phyloP scores from a whole-genome alignment of 2,888 invertebrate genomes.

The Chloroclystis v-ata region DNA sequence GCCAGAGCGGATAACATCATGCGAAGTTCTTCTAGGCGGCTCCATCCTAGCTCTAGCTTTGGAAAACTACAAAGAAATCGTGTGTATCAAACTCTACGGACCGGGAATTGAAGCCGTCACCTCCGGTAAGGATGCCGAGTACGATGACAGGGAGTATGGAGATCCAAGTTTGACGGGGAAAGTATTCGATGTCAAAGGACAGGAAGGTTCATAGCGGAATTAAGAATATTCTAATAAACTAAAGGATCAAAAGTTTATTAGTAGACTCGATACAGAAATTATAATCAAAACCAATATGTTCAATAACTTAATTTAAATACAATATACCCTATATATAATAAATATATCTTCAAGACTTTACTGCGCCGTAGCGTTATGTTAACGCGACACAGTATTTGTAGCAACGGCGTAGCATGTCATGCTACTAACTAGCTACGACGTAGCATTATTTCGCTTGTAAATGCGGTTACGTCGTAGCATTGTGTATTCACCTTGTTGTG shows the following conservation, averaged over 20 bases:
- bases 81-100: slow-evolving; percentile 80
- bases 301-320: no score
- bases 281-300: no score
- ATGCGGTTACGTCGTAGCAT: not conserved
- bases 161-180: slow-evolving; percentile 49
- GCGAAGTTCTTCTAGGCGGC: slow-evolving; percentile 87
- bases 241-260: no score
- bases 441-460: not conserved
- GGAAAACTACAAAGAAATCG: slow-evolving; percentile 80
- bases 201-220: slow-evolving; percentile 54
- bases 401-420: no score
- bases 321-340: no score
- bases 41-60: slow-evolving; percentile 83
- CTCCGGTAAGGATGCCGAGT: slow-evolving; percentile 65
- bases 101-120: slow-evolving; percentile 56
- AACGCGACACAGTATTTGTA: no score
- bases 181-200: slow-evolving; percentile 75
- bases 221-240: no score
- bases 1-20: slow-evolving; percentile 83
- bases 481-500: not conserved
- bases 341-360: no score
- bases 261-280: no score
- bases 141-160: slow-evolving; percentile 73
- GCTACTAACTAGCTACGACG: not conserved
- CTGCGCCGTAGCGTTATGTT: no score